These are phyloP conservation scores for Ursus arctos DNA, from an alignment of 2,113 vertebrate species.

Conservation along the genomic window DNA sequence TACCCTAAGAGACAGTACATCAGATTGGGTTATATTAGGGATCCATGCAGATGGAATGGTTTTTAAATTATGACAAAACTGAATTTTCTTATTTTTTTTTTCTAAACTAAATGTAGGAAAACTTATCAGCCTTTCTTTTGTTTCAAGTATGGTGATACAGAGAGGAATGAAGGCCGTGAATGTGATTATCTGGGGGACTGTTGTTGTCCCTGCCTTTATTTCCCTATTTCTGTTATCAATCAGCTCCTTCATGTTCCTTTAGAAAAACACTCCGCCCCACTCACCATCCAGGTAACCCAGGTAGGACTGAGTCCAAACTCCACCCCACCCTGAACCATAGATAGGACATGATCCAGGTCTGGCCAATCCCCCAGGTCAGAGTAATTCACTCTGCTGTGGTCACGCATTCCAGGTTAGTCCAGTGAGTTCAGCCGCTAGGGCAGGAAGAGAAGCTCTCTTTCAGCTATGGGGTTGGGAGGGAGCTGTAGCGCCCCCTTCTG, in stretches of 20 bases:
- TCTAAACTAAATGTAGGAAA: background rate
- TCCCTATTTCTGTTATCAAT: background rate
- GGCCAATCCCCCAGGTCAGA: background rate
- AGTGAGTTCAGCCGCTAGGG: background rate
- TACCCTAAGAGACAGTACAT: background rate
- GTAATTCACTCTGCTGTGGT: background rate
- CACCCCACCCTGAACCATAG: background rate
- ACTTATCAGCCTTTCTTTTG: background rate
- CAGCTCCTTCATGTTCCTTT: background rate
- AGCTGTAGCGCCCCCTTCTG: background rate
- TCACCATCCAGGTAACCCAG: background rate
- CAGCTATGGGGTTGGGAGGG: accelerated
- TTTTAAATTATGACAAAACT: constrained; percentile 3
- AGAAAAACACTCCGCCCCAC: background rate
- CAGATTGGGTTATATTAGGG: background rate
- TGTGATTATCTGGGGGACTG: background rate
- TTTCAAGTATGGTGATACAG: background rate
- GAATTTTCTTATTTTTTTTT: background rate
- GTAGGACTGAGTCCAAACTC: background rate
- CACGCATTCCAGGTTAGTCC: background rate
- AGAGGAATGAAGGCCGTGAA: background rate
- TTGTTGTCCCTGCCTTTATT: background rate
- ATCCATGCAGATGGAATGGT: background rate
- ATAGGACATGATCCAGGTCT: no score
- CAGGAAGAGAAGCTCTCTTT: background rate